phyloP scores from a whole-genome alignment of 1,140 invertebrate genomes.

The Drosophila bocki region DNA sequence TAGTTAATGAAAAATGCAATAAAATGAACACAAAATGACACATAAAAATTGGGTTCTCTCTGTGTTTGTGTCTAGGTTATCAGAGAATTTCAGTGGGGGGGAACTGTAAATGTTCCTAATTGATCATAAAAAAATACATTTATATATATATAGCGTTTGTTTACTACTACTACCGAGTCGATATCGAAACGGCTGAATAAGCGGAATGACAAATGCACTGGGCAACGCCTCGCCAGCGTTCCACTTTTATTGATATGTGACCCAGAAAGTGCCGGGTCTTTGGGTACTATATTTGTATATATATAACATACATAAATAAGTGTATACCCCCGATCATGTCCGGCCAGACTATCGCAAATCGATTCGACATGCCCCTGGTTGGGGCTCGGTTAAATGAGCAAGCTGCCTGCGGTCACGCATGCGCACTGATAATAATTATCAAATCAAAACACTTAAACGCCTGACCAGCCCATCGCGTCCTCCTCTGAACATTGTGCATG shows the following conservation, averaged over 20 bases:
- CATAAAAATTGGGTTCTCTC: slow-evolving; percentile 40
- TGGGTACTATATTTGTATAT: slow-evolving; percentile 7
- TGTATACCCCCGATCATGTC: slow-evolving; percentile 14
- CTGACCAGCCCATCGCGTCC: slow-evolving; percentile 66
- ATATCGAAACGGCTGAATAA: slow-evolving; percentile 33
- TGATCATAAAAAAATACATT: slow-evolving; percentile 59
- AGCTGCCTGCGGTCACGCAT: slow-evolving; percentile 74
- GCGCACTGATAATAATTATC: slow-evolving; percentile 84
- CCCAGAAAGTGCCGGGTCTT: slow-evolving; percentile 57
- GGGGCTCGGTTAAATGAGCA: slow-evolving; percentile 8
- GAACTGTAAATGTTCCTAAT: slow-evolving; percentile 77
- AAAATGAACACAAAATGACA: slow-evolving; percentile 74
- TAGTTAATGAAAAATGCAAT: slow-evolving; percentile 79
- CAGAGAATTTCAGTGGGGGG: slow-evolving; percentile 16
- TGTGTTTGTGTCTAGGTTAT: slow-evolving; percentile 28
- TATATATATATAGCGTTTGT: slow-evolving; percentile 36
- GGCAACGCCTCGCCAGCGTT: slow-evolving; percentile 58
- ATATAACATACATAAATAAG: slow-evolving; percentile 7
- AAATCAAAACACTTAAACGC: slow-evolving; percentile 85
- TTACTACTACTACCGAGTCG: slow-evolving; percentile 14
- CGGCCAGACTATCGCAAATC: slow-evolving; percentile 66
- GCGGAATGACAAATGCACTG: slow-evolving; percentile 66
- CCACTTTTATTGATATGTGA: slow-evolving; percentile 77
- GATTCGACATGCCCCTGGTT: slow-evolving; percentile 62
- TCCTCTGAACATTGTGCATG: slow-evolving; percentile 29